Evolutionary conservation across 2,797 vertebrate genomes (phyloP), one percentile per base, ranked within the genome.

Genomic region (Podargus strigoides): DNA sequence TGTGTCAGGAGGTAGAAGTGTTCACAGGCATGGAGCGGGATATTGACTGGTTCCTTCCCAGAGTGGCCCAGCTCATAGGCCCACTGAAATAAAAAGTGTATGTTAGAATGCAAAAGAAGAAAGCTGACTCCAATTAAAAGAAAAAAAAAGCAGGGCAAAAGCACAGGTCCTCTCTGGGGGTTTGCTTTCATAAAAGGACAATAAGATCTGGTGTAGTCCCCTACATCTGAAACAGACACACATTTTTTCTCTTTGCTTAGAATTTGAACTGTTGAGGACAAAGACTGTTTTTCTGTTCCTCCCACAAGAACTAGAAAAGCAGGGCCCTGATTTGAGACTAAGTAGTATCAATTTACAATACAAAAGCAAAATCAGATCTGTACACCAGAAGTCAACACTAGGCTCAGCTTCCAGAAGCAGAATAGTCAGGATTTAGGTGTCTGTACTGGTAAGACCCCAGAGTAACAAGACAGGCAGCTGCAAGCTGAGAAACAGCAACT

Each of bases 1-100:
- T 99, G 99, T 58, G 99, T 99, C 96, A 99, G 98, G 91, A 99
- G 98, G 98, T 99, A 99, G 97, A 99, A 99, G 96, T 99, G 99
- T 81, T 99, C 99, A 12, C 99, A 99, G 96, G 99, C 99, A 22
- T 99, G 99, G 87, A 99, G 97, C 42, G 99, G 99, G 95, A 99
- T 98, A 6, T 98, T 99, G 69, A 99, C 98, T 73, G 99, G 98
- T 64, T 98, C 97, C 96, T 99, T 99, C 78, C 98, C 98, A 16
- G 98, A 98, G 94, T 99, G 99, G 87, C 99, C 99, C 84, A 99
- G 96, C 96, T 99, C 99, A 36, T 99, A 99, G 17, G 99, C 99
- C 99, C 99, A 99, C 99, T 99, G 96, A 91, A 97, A 96, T 34
- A 7, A 73, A 82, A 85, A 46, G 27, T 2, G 8, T n/a, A 14